phyloP scores from a whole-genome alignment of 1,140 invertebrate species.

The Stenopsyche tienmushanensis region DNA sequence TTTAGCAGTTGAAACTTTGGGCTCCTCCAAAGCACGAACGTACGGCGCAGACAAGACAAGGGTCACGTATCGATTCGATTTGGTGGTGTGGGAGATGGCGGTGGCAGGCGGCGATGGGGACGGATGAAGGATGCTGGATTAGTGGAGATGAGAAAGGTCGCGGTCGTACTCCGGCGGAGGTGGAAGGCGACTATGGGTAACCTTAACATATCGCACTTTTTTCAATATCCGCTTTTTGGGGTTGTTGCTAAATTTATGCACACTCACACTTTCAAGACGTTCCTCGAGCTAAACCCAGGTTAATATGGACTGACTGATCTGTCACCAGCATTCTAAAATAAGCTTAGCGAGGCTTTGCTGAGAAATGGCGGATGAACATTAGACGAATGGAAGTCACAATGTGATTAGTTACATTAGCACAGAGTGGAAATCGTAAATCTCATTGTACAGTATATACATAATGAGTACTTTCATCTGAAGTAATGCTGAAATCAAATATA shows the following conservation, averaged over 20 bases:
- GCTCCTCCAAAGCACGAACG: background rate
- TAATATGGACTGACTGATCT: background rate
- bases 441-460: no score
- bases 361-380: no score
- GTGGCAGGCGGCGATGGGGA: background rate
- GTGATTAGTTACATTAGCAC: no score
- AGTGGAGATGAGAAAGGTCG: background rate
- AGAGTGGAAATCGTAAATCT: no score
- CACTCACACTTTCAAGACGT: background rate
- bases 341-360: no score
- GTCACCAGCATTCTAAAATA: no score
- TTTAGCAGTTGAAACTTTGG: constrained; percentile 1
- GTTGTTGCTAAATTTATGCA: background rate
- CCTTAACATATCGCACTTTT: background rate
- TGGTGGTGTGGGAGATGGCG: background rate
- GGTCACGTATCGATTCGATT: constrained; percentile 17
- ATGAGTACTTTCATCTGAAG: no score
- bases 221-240: background rate
- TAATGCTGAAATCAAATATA: no score
- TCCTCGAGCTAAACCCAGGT: background rate
- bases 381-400: no score
- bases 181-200: background rate
- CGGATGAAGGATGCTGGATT: constrained; percentile 18
- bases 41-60: constrained; percentile 19
- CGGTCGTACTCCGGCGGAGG: background rate